Conservation (phyloP, 2,888 invertebrate species). For the Darwinula stevensoni region DNA sequence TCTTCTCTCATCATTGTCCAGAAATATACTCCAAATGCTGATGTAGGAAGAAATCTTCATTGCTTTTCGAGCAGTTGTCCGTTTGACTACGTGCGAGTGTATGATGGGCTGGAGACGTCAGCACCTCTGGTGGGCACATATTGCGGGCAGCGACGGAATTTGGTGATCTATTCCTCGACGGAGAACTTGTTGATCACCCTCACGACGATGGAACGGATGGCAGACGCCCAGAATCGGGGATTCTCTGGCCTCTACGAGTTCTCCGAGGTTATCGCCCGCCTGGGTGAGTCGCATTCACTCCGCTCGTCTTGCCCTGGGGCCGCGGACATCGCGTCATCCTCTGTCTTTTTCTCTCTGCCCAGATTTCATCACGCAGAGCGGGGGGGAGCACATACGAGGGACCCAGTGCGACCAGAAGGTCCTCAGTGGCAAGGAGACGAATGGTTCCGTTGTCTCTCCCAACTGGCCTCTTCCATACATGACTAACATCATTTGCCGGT, state of each 20-base stretch:
- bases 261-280: conserved; percentile 89
- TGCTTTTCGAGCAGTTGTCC: conserved; percentile 71
- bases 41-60: too few species aligned
- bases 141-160: conserved; percentile 85
- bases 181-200: conserved; percentile 69
- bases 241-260: conserved; percentile 97
- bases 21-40: too few species aligned
- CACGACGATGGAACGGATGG: conserved; percentile 62
- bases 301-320: background rate
- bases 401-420: conserved; percentile 98
- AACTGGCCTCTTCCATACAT: conserved; percentile 87
- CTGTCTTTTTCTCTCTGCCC: conserved; percentile 13
- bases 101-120: conserved; percentile 67
- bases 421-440: conserved; percentile 68
- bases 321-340: background rate
- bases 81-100: conserved; percentile 88
- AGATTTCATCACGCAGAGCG: conserved; percentile 76
- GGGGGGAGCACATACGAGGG: conserved; percentile 79
- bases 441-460: conserved; percentile 75
- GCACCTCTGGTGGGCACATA: conserved; percentile 80
- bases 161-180: conserved; percentile 79
- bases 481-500: conserved; percentile 83
- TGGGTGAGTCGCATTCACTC: conserved; percentile 37
- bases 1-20: background rate
- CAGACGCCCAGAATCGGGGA: conserved; percentile 85